phyloP scores from a whole-genome alignment of 2,888 invertebrate genomes.

The Ennomos quercinarius region DNA sequence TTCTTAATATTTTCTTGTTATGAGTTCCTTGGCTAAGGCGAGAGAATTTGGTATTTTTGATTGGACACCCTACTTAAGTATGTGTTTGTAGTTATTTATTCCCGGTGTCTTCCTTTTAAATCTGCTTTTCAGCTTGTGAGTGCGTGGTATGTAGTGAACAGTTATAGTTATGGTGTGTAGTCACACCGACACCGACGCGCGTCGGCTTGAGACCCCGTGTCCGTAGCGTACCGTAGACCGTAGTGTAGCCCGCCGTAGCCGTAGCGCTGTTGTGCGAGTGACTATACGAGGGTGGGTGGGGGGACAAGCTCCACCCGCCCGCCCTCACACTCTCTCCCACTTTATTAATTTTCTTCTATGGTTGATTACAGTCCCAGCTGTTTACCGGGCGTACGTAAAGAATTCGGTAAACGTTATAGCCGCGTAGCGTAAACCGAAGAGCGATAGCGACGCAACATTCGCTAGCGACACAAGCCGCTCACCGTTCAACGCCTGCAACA shows the following conservation, averaged over 20 bases:
- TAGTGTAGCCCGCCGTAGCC: constrained; percentile 31
- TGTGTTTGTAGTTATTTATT: constrained; percentile 1
- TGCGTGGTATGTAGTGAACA: constrained; percentile 37
- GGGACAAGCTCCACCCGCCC: constrained; percentile 50
- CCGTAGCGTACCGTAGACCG: constrained; percentile 36
- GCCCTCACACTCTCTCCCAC: constrained; percentile 46
- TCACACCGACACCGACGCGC: not conserved
- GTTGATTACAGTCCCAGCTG: constrained; percentile 88
- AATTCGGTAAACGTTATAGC: constrained; percentile 66
- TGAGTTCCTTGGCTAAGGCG: not conserved
- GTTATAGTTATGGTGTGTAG: constrained; percentile 21
- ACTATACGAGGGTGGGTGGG: constrained; percentile 56
- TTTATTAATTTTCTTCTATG: constrained; percentile 72
- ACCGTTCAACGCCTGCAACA: constrained; percentile 35
- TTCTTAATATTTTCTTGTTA: not conserved
- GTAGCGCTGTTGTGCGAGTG: constrained; percentile 50
- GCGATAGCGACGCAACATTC: constrained; percentile 46
- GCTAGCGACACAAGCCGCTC: constrained; percentile 34
- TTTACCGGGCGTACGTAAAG: constrained; percentile 88
- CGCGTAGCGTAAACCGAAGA: constrained; percentile 64
- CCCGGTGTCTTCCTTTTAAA: constrained; percentile 41
- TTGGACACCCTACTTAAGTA: not conserved
- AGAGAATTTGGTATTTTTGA: constrained; percentile 14
- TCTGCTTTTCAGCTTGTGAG: constrained; percentile 46
- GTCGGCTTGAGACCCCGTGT: constrained; percentile 13